These are phyloP conservation scores for Glareola pratincola DNA, from an alignment of 2,113 vertebrate species.

Conservation along the genomic window DNA sequence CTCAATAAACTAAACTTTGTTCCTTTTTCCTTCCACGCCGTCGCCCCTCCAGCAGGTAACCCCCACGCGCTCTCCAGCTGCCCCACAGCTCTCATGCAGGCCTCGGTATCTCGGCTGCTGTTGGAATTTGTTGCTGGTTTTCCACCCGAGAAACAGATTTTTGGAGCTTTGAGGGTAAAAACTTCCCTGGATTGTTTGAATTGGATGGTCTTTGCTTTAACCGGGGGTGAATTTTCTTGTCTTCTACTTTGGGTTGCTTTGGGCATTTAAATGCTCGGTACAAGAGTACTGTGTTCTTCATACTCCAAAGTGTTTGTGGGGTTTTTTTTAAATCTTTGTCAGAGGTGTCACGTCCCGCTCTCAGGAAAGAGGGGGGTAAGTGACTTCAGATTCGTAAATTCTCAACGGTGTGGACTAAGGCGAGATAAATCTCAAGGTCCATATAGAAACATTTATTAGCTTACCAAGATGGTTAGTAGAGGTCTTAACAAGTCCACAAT, in stretches of 20 bases:
- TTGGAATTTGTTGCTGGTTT: background rate
- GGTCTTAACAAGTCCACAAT: too few relatives aligned
- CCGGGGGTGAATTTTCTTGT: background rate
- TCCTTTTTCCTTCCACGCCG: background rate
- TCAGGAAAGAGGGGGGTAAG: too few relatives aligned
- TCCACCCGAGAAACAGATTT: background rate
- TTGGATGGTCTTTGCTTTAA: background rate
- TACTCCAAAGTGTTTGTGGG: background rate
- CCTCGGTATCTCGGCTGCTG: accelerated
- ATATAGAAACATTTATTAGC: too few relatives aligned
- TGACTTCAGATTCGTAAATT: too few relatives aligned
- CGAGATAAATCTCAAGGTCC: too few relatives aligned
- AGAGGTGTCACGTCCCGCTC: too few relatives aligned
- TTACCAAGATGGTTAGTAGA: too few relatives aligned
- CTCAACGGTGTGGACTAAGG: too few relatives aligned
- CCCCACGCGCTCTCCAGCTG: background rate
- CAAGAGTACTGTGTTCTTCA: background rate
- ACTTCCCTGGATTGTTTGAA: background rate
- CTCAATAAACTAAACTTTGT: background rate
- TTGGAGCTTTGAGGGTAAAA: background rate
- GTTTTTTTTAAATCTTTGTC: too few relatives aligned
- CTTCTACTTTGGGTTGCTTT: background rate
- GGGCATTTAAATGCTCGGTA: background rate
- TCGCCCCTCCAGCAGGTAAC: background rate
- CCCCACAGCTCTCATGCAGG: background rate